phyloP scores from a whole-genome alignment of 2,888 invertebrate species.

The Synergus laeviventris region DNA sequence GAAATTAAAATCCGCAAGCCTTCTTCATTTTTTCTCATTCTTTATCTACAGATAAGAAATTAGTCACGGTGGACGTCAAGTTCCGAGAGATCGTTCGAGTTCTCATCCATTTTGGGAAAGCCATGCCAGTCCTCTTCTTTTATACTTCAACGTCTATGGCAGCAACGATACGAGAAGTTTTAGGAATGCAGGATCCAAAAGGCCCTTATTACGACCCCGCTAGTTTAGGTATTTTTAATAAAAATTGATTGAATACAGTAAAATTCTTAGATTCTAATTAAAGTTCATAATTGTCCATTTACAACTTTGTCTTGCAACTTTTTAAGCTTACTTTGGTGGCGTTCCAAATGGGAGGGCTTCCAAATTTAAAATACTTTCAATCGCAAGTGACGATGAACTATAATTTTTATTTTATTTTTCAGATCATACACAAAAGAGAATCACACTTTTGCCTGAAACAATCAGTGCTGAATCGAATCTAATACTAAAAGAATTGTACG shows the following conservation, averaged over 20 bases:
- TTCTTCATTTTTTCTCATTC: background rate
- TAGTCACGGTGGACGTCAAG: slow-evolving; percentile 82
- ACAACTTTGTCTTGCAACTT: slow-evolving; percentile 3
- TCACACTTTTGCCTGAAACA: slow-evolving; percentile 85
- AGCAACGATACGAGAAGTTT: slow-evolving; percentile 81
- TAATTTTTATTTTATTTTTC: slow-evolving; percentile 31
- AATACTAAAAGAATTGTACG: slow-evolving; percentile 82
- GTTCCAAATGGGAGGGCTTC: background rate
- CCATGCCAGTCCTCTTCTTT: slow-evolving; percentile 87
- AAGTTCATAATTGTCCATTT: background rate
- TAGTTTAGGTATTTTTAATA: slow-evolving; percentile 73
- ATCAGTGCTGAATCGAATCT: slow-evolving; percentile 82
- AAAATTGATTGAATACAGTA: background rate
- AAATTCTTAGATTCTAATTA: background rate
- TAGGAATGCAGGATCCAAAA: slow-evolving; percentile 82
- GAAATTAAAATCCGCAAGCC: background rate
- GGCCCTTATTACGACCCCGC: slow-evolving; percentile 78
- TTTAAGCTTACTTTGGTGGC: background rate
- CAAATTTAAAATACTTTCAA: background rate
- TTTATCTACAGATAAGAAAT: slow-evolving; percentile 59
- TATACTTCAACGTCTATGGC: slow-evolving; percentile 85
- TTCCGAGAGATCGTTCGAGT: slow-evolving; percentile 85
- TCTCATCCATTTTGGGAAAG: slow-evolving; percentile 86
- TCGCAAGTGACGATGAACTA: background rate
- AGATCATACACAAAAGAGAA: slow-evolving; percentile 84